Conservation (phyloP, 2,113 vertebrate species). For the Brachyhypopomus gauderio region DNA sequence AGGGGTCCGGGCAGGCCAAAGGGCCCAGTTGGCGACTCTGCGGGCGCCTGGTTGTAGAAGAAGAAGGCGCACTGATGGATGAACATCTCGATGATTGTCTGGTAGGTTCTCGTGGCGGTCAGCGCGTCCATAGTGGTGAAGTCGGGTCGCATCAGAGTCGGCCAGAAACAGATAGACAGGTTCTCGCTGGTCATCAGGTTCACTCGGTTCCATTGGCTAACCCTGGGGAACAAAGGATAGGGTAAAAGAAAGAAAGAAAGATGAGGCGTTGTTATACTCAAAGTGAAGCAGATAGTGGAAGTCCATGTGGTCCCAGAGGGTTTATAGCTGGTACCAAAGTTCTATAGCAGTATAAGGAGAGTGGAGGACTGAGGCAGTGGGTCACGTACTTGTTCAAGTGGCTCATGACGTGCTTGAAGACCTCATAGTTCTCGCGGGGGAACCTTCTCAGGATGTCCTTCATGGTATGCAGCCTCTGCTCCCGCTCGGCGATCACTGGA, state of each 20-base stretch:
- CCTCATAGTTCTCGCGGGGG: constrained; percentile 91
- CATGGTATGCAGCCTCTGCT: constrained; percentile 90
- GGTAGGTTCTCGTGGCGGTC: constrained; percentile 91
- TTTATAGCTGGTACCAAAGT: no score
- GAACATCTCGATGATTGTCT: constrained; percentile 97
- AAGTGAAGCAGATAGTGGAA: no score
- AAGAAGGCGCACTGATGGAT: constrained; percentile 96
- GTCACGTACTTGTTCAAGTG: constrained; percentile 89
- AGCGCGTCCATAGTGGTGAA: constrained; percentile 96
- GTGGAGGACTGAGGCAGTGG: not conserved
- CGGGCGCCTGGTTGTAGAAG: constrained; percentile 87
- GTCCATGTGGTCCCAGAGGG: no score
- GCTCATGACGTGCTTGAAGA: constrained; percentile 91
- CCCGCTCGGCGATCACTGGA: constrained; percentile 89
- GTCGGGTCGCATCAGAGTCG: constrained; percentile 90
- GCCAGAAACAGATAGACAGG: constrained; percentile 97
- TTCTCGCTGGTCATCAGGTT: constrained; percentile 98
- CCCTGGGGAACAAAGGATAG: constrained; percentile 68
- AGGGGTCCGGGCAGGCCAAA: constrained; percentile 63
- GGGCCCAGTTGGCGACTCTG: constrained; percentile 78
- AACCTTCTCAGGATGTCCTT: constrained; percentile 90
- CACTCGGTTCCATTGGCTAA: constrained; percentile 86
- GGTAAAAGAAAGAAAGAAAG: no score
- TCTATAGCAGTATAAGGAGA: not conserved
- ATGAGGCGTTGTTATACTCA: no score